Evolutionary conservation across 2,888 invertebrate genomes (phyloP), one percentile per base, ranked within the genome.

Genomic region (Malthinus flaveolus): DNA sequence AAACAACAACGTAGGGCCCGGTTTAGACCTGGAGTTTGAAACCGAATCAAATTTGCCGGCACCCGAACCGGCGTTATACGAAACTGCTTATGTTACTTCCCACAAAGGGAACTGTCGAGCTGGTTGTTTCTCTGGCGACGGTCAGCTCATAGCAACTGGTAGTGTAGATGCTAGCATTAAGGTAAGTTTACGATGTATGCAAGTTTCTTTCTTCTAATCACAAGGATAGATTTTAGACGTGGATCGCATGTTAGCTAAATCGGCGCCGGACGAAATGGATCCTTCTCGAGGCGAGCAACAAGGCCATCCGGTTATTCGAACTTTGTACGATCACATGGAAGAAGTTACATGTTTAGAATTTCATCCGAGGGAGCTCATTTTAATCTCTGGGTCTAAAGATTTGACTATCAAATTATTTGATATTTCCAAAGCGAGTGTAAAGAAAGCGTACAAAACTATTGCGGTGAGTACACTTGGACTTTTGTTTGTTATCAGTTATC

Each of bases 81-180:
- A 99, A 81, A 99, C 99, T 0, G 97, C 97, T 0, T 99, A 98
- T 74, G 96, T 99, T 33, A 99, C 99, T 1, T 95, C 97, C 3
- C 98, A 99, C 79, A 98, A 98, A 80, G 95, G 93, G 69, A 90
- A 93, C 54, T 99, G 98, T 66, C 83, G 98, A 51, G 92, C 97
- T 0, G 98, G 97, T 5, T 95, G 96, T 2, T 99, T 99, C 77
- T 97, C 96, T 63, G 83, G 87, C 7, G 97, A 97, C 79, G 98
- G 98, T 0, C 94, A 96, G 66, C 81, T 99, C 0, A 94, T 98
- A 8, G 99, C 99, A 0, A 99, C 98, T 0, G 99, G 98, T 9
- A 97, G 97, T 66, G 95, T 95, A 1, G 99, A 99, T 79, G 95
- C 98, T 1, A 97, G 97, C 64, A 99, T 99, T 56, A 99, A 99